Conservation (phyloP, 2,113 vertebrate genomes). For the Porphyrio hochstetteri region DNA sequence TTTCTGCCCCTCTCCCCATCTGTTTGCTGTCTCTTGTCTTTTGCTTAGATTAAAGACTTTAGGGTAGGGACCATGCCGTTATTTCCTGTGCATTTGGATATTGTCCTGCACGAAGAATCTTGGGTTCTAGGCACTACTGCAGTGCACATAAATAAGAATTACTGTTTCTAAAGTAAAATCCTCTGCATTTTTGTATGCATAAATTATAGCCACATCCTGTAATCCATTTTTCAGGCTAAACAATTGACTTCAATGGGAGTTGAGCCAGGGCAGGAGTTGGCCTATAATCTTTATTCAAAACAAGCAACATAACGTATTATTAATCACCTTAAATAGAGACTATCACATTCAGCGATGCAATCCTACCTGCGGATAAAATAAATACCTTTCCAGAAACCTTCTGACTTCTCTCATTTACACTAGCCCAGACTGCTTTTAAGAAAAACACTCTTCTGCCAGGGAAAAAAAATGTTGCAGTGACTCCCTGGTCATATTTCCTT, state of each 20-base stretch:
- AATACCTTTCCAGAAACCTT: conserved; percentile 38
- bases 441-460: neutral
- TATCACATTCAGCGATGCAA: conserved; percentile 6
- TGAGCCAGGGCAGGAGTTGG: conserved; percentile 30
- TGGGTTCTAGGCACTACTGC: neutral
- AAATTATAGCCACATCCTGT: conserved; percentile 50
- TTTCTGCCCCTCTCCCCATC: conserved; percentile 62
- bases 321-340: conserved; percentile 47
- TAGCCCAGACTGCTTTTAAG: neutral
- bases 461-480: neutral
- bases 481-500: neutral
- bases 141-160: conserved; percentile 27
- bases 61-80: neutral
- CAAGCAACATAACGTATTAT: conserved; percentile 30
- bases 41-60: conserved; percentile 35
- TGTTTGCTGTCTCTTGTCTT: conserved; percentile 54
- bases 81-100: neutral
- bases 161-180: neutral
- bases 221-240: conserved; percentile 52
- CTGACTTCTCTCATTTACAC: neutral
- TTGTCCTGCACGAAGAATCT: neutral
- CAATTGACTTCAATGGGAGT: conserved; percentile 36
- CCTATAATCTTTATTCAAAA: conserved; percentile 35
- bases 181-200: neutral
- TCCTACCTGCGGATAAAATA: conserved; percentile 35